These are phyloP conservation scores for Pharmacophagus antenor DNA, from an alignment of 2,888 invertebrate species.

Conservation along the genomic window DNA sequence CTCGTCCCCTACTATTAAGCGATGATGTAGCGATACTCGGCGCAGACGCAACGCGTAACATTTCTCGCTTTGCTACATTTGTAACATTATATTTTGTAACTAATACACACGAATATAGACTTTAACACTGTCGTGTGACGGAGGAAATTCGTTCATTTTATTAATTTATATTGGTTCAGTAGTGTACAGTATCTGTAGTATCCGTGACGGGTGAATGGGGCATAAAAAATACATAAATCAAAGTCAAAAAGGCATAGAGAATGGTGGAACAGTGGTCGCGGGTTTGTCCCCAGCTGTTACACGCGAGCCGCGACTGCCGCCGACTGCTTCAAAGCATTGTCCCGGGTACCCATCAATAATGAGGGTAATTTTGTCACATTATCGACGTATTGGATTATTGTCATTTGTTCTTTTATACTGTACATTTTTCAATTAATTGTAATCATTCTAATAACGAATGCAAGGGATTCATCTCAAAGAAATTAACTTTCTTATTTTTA, in stretches of 20 bases:
- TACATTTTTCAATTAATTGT: constrained; percentile 14
- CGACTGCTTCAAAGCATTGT: constrained; percentile 57
- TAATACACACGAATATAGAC: constrained; percentile 38
- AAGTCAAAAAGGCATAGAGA: constrained; percentile 82
- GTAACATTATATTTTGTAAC: constrained; percentile 36
- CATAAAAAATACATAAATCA: constrained; percentile 81
- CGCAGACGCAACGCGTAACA: constrained; percentile 64
- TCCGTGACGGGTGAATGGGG: constrained; percentile 77
- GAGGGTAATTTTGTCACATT: constrained; percentile 80
- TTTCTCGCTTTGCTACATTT: constrained; percentile 52
- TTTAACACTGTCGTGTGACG: constrained; percentile 34
- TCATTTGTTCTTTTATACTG: constrained; percentile 53
- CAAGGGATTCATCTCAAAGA: not conserved
- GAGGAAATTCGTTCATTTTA: constrained; percentile 33
- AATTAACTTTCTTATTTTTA: too few species aligned
- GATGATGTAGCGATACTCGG: constrained; percentile 78
- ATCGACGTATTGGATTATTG: constrained; percentile 70
- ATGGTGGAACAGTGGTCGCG: constrained; percentile 69
- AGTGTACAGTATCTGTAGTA: constrained; percentile 67
- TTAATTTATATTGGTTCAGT: constrained; percentile 39
- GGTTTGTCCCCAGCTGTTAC: constrained; percentile 74
- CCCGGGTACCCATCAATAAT: constrained; percentile 75
- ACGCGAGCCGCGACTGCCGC: constrained; percentile 42
- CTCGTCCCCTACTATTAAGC: constrained; percentile 77
- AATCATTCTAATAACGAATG: not conserved